phyloP scores from a whole-genome alignment of 2,888 invertebrate genomes.

The Agrochola circellaris region DNA sequence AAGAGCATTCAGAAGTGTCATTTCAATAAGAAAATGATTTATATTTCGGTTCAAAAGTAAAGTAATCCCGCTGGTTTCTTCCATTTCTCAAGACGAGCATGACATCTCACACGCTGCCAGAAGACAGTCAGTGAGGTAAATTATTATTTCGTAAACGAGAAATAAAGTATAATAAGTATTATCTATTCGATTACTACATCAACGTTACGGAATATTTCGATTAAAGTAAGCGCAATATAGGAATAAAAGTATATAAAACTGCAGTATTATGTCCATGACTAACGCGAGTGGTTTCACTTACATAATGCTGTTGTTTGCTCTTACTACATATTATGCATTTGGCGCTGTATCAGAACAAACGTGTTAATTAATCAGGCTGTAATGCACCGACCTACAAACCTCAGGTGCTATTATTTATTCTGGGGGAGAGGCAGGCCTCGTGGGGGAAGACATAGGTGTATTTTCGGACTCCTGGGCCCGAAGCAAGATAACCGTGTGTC shows the following conservation, averaged over 20 bases:
- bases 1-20: neutral
- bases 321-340: conserved; percentile 40
- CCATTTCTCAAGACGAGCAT: conserved; percentile 38
- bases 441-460: conserved; percentile 70
- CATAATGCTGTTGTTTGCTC: conserved; percentile 41
- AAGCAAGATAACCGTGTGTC: conserved; percentile 62
- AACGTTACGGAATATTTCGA: conserved; percentile 38
- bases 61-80: conserved; percentile 19
- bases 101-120: conserved; percentile 38
- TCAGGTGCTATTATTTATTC: conserved; percentile 69
- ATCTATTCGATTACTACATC: conserved; percentile 45
- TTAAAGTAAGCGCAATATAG: neutral
- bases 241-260: conserved; percentile 20
- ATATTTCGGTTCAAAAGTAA: conserved; percentile 46
- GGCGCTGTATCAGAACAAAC: conserved; percentile 71
- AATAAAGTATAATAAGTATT: neutral
- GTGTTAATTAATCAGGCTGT: conserved; percentile 70
- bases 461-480: conserved; percentile 74
- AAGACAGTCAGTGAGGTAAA: conserved; percentile 10
- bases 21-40: conserved; percentile 27
- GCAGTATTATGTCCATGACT: conserved; percentile 7
- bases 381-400: conserved; percentile 74
- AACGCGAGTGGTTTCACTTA: conserved; percentile 17
- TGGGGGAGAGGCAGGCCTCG: conserved; percentile 43
- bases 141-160: neutral